These are phyloP conservation scores for Thrips palmi DNA, from an alignment of 1,140 invertebrate species.

Conservation along the genomic window DNA sequence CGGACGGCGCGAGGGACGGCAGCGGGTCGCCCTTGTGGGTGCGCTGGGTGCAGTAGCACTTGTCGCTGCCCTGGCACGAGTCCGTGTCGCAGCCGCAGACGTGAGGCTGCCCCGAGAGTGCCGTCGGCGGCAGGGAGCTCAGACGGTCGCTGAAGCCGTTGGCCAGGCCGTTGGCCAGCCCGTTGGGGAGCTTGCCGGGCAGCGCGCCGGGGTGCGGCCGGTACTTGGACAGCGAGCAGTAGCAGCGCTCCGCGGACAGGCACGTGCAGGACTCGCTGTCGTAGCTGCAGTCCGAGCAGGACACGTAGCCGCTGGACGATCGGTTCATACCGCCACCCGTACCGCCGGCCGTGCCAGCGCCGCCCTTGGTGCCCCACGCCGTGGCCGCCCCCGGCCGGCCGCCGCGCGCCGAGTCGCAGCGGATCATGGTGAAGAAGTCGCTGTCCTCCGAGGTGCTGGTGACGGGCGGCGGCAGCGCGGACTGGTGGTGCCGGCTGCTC, in stretches of 20 bases:
- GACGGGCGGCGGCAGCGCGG: constrained; percentile 17
- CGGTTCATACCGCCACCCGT: constrained; percentile 21
- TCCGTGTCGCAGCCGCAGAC: constrained; percentile 66
- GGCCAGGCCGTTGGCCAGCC: too few species aligned
- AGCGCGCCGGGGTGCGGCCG: too few species aligned
- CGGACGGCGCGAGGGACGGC: too few species aligned
- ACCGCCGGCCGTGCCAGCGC: too few species aligned
- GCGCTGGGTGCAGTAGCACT: constrained; percentile 51
- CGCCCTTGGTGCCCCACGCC: too few species aligned
- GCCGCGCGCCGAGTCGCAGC: too few species aligned
- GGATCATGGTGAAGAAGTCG: constrained; percentile 34
- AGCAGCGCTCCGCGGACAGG: constrained; percentile 52
- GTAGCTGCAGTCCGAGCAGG: constrained; percentile 67
- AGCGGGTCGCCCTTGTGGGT: neutral
- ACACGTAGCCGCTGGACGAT: constrained; percentile 44
- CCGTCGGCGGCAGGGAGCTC: too few species aligned
- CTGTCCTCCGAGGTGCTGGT: constrained; percentile 42
- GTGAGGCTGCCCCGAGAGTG: too few species aligned
- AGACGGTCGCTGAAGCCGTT: too few species aligned
- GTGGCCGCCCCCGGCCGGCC: too few species aligned
- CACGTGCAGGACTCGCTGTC: constrained; percentile 63
- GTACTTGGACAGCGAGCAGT: constrained; percentile 41
- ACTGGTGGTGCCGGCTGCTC: constrained; percentile 19
- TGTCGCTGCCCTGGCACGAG: constrained; percentile 70
- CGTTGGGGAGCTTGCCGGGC: too few species aligned